phyloP scores from a whole-genome alignment of 92 coral and sea anemone genomes.

The Galaxea fascicularis region DNA sequence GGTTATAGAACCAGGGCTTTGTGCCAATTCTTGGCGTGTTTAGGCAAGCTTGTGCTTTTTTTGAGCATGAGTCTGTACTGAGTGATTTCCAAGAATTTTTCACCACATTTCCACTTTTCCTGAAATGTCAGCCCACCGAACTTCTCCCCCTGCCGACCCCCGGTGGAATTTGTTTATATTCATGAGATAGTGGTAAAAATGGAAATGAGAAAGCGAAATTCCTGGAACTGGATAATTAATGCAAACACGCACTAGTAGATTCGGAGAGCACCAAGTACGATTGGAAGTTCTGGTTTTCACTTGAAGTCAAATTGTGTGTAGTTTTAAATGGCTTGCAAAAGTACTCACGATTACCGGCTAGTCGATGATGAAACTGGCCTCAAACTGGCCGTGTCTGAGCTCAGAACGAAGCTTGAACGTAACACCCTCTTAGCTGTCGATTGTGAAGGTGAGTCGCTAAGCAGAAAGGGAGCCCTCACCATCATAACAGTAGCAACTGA shows the following conservation, averaged over 20 bases:
- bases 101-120: too few relatives aligned
- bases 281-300: not conserved
- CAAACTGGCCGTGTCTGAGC: constrained; percentile 59
- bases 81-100: too few relatives aligned
- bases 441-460: constrained; percentile 80
- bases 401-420: constrained; percentile 42
- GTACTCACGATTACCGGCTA: constrained; percentile 9
- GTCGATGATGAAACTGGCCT: constrained; percentile 59
- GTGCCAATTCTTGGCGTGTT: too few relatives aligned
- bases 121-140: too few relatives aligned
- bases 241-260: not conserved
- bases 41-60: too few relatives aligned
- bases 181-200: not conserved
- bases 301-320: not conserved
- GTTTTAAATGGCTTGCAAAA: not conserved
- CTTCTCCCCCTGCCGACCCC: too few relatives aligned
- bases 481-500: constrained; percentile 66
- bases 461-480: constrained; percentile 44
- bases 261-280: not conserved
- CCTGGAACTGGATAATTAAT: not conserved
- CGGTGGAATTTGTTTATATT: too few relatives aligned
- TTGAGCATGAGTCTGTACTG: too few relatives aligned
- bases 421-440: constrained; percentile 75
- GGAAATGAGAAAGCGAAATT: not conserved
- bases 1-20: too few relatives aligned